These are phyloP conservation scores for Chironomus tentans DNA, from an alignment of 2,888 invertebrate genomes.

Conservation along the genomic window DNA sequence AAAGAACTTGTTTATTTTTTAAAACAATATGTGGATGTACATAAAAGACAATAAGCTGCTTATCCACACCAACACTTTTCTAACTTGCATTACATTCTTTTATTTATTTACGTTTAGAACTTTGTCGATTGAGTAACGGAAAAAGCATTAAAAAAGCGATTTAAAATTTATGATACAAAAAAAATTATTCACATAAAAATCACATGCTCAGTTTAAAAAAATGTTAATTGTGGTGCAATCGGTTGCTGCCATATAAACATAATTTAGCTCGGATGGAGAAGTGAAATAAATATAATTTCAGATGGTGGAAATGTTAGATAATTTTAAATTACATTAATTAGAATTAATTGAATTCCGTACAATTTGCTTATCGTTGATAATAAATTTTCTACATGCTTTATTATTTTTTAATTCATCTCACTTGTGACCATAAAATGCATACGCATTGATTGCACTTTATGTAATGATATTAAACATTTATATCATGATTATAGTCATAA, in stretches of 20 bases:
- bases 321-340: conserved; percentile 1
- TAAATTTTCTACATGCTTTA: too few relatives aligned
- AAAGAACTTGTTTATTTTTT: too few relatives aligned
- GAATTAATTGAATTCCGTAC: conserved; percentile 4
- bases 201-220: background rate
- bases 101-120: too few relatives aligned
- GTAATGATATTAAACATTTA: too few relatives aligned
- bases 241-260: background rate
- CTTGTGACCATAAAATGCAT: too few relatives aligned
- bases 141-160: background rate
- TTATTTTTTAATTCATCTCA: too few relatives aligned
- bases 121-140: background rate
- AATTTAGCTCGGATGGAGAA: background rate
- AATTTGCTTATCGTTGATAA: background rate
- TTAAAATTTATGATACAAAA: background rate
- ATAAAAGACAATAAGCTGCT: too few relatives aligned
- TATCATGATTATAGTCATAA: too few relatives aligned
- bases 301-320: background rate
- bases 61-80: too few relatives aligned
- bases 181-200: background rate
- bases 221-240: background rate
- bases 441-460: too few relatives aligned
- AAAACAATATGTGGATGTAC: too few relatives aligned
- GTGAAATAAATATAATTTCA: background rate
- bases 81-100: too few relatives aligned